phyloP scores from a whole-genome alignment of 2,113 vertebrate genomes.

The Myotis lucifugus region DNA sequence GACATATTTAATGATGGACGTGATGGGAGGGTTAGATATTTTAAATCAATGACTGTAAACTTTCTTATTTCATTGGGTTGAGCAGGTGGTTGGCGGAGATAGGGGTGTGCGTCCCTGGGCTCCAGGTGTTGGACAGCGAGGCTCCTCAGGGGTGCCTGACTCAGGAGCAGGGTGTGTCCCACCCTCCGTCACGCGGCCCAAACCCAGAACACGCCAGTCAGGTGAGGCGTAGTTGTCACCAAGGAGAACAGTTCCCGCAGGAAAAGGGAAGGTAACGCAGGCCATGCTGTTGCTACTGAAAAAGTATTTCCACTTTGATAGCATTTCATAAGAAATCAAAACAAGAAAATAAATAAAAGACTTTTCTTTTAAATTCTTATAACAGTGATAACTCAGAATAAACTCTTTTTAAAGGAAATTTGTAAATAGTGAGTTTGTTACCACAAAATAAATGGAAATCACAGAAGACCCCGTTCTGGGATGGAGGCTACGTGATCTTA shows the following conservation, averaged over 20 bases:
- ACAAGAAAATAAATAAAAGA: not conserved
- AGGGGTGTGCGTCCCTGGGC: constrained; percentile 18
- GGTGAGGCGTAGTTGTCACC: fast-evolving
- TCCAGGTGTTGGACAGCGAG: not conserved
- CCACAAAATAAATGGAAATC: not conserved
- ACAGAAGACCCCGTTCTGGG: not conserved
- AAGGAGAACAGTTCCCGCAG: not conserved
- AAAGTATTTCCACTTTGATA: not conserved
- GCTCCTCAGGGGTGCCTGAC: constrained; percentile 9
- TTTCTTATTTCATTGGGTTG: constrained; percentile 52
- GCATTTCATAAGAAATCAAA: not conserved
- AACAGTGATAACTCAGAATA: too few relatives aligned
- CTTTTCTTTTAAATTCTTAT: too few relatives aligned
- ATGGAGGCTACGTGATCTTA: fast-evolving
- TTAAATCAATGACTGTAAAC: constrained; percentile 63
- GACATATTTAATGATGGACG: constrained; percentile 69
- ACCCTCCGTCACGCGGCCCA: fast-evolving
- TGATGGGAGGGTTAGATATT: constrained; percentile 51
- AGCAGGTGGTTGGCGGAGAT: not conserved
- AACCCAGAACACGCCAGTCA: fast-evolving
- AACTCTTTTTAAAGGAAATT: not conserved
- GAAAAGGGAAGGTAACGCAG: fast-evolving
- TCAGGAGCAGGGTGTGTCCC: not conserved
- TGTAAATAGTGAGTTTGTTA: too few relatives aligned
- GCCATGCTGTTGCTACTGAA: fast-evolving